phyloP scores from a whole-genome alignment of 2,888 invertebrate species.

The Trichopoda pennipes region DNA sequence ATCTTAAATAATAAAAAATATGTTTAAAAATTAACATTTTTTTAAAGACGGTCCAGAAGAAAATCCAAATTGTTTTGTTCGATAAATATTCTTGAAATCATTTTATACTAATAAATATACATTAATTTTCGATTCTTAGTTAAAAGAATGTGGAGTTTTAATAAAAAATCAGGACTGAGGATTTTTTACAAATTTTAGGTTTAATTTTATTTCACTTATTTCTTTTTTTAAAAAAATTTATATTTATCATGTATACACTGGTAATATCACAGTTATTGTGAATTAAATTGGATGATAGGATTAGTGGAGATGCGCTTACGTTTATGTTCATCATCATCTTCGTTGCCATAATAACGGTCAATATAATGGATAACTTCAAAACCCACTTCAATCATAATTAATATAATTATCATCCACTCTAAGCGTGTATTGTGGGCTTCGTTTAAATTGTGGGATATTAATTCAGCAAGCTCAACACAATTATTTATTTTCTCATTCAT shows the following conservation, averaged over 20 bases:
- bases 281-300: conserved; percentile 28
- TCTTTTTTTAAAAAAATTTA: too few species aligned
- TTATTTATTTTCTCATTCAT: conserved; percentile 97
- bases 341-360: conserved; percentile 82
- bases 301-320: conserved; percentile 9
- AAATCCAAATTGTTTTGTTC: neutral
- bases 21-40: conserved; percentile 29
- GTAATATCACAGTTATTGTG: neutral
- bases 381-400: conserved; percentile 96
- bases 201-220: neutral
- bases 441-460: conserved; percentile 93
- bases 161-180: neutral
- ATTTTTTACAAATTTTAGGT: neutral
- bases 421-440: conserved; percentile 95
- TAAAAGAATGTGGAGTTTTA: neutral
- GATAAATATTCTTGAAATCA: neutral
- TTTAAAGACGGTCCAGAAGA: neutral
- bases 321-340: conserved; percentile 49
- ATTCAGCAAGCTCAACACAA: conserved; percentile 94
- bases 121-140: neutral
- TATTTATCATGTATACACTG: too few species aligned
- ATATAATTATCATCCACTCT: conserved; percentile 98
- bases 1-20: conserved; percentile 35
- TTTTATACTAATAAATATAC: neutral
- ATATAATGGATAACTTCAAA: conserved; percentile 91